phyloP scores from a whole-genome alignment of 2,113 vertebrate genomes.

The Microcebus murinus region DNA sequence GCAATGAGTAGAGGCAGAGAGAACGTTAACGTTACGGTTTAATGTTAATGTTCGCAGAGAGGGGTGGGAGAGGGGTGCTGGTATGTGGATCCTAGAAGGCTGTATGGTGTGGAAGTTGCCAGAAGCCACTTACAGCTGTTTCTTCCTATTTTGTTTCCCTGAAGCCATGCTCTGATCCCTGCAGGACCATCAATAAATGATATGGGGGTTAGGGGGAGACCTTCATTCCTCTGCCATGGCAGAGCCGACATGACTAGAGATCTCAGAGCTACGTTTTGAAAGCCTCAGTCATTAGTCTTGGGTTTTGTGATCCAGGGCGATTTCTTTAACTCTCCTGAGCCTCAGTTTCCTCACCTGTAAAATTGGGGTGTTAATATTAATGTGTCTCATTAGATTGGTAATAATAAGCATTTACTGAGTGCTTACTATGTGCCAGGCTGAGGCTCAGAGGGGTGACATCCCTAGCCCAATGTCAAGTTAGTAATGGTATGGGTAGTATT shows the following conservation, averaged over 20 bases:
- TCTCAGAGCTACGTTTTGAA: neutral
- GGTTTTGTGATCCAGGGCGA: neutral
- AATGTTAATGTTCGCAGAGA: slow-evolving; percentile 71
- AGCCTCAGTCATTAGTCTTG: neutral
- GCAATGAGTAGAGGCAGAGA: slow-evolving; percentile 7
- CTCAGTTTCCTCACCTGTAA: neutral
- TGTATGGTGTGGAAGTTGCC: neutral
- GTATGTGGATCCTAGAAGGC: neutral
- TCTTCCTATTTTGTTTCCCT: neutral
- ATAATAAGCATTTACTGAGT: neutral
- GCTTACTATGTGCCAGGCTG: neutral
- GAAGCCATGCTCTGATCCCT: neutral
- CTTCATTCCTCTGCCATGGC: neutral
- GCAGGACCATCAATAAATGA: neutral
- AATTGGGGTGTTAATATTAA: neutral
- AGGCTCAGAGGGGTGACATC: neutral
- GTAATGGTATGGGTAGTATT: neutral
- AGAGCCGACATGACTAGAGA: neutral
- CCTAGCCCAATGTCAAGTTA: slow-evolving; percentile 25
- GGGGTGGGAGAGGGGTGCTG: neutral
- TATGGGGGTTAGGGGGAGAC: neutral
- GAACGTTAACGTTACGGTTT: slow-evolving; percentile 59
- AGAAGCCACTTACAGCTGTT: neutral
- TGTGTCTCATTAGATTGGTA: neutral
- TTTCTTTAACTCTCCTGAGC: neutral